Base-by-base conservation (phyloP, 2,113 vertebrate genomes). In the Chloroceryle aenea region DNA sequence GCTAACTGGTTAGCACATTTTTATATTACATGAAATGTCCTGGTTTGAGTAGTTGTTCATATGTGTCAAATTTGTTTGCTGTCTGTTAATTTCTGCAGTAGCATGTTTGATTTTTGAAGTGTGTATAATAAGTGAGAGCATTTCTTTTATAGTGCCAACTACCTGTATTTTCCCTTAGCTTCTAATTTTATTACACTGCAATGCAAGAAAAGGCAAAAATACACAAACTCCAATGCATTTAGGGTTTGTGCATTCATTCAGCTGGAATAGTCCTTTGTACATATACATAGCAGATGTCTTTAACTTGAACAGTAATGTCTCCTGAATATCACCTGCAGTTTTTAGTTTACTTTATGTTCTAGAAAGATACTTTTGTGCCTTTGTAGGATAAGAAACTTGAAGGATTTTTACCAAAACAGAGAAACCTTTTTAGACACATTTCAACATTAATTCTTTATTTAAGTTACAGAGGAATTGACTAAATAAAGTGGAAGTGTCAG, bases 41-140 rank as follows among this genome's bases (percentile, higher is more conserved):
- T 74, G 2, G 14, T 59, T 38, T 81, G 27, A 30, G 15, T 40
- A 61, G 20, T 42, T 6, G 0, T 59, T 81, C 1, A 0, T 53
- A 4, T 80, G 15, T 19, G 27, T 79, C 58, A 76, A 10, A 27
- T 64, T 53, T 90, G 6, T 58, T 48, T 53, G 10, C 62, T 87
- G 9, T 53, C 29, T 82, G 13, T 43, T 64, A 56, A 50, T 58
- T 87, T 90, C 67, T 89, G 21, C 69, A 64, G 36, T 29, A 48
- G 11, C 25, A 16, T 23, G 9, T 82, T 85, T 75, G 9, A 17
- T 43, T 12, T 89, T 82, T 66, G 34, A 85, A 32, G 4, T 8
- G 27, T 9, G 4, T 64, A 23, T 69, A 17, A 48, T 61, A 79
- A 71, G 63, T 58, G 13, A 55, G 27, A 76, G 22, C 1, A 34